Conservation (phyloP, 30 jellyfish, hydroid and myxozoan genomes). For the Morbakka virulenta region DNA sequence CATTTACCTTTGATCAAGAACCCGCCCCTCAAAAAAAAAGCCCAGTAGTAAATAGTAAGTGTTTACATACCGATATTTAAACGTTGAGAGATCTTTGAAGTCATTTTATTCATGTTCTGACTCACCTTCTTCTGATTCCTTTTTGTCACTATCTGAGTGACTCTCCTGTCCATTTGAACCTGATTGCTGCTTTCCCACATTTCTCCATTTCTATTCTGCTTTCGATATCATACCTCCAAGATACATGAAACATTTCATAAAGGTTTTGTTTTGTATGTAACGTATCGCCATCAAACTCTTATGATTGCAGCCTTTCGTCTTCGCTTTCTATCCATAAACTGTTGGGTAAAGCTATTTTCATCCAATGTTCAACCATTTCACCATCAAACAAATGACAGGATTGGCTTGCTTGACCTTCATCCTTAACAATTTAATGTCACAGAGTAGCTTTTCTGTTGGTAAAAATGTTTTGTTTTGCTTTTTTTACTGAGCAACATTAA, state of each 20-base stretch:
- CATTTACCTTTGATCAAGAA: no score
- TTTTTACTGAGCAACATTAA: conserved; percentile 9
- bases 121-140: no score
- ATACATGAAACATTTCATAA: conserved; percentile 14
- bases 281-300: not conserved
- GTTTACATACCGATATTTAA: no score
- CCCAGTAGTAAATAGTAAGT: no score
- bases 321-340: conserved; percentile 10
- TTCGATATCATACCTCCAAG: no score
- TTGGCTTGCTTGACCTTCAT: conserved; percentile 6
- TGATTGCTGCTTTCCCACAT: no score
- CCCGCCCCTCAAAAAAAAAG: no score
- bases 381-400: not conserved
- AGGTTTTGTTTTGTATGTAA: conserved; percentile 2
- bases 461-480: conserved; percentile 1
- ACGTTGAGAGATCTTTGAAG: no score
- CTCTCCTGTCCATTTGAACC: no score
- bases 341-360: conserved; percentile 4
- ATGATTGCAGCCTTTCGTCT: conserved; percentile 8
- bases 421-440: conserved; percentile 5
- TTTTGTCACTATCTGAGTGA: no score
- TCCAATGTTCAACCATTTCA: conserved; percentile 1
- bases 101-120: no score
- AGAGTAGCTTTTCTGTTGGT: not conserved
- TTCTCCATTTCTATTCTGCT: no score